A percentile compares a stretch with the other conserved stretches of the same genome.
phyloP scores from a whole-genome alignment of 2,113 vertebrate species.

The Numida meleagris region DNA sequence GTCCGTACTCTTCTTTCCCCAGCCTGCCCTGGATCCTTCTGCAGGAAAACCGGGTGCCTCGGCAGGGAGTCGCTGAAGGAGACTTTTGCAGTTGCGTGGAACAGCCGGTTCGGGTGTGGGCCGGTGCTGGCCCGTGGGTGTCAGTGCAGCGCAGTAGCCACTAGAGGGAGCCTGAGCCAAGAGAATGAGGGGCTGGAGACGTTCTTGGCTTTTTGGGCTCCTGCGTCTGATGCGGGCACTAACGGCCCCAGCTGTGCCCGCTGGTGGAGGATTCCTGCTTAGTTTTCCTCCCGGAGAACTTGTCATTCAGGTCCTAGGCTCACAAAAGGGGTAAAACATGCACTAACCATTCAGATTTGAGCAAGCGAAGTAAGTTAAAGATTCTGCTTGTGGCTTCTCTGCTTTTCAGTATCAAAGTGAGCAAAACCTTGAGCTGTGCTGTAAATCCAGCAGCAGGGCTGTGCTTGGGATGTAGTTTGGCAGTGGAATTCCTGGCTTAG shows the following conservation, averaged over 20 bases:
- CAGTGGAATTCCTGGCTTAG: background rate
- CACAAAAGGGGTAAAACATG: background rate
- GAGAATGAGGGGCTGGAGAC: background rate
- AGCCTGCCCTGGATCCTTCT: background rate
- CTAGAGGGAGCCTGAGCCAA: slow-evolving; percentile 55
- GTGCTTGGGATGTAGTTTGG: background rate
- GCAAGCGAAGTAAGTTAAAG: background rate
- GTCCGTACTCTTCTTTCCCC: background rate
- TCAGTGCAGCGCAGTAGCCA: background rate
- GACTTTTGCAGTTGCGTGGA: background rate
- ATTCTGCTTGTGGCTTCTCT: background rate
- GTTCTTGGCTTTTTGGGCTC: background rate
- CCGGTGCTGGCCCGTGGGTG: background rate
- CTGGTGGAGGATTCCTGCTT: background rate
- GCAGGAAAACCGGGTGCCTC: accelerated
- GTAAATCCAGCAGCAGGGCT: background rate
- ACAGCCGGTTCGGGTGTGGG: background rate
- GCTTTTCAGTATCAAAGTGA: background rate
- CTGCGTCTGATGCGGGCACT: background rate
- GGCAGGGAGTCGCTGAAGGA: accelerated
- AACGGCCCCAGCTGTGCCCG: background rate
- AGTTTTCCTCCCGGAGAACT: background rate
- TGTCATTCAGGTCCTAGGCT: background rate
- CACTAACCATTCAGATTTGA: background rate
- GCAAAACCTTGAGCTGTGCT: background rate